Base-by-base conservation (phyloP, 2,113 vertebrate species). In the Bostrychus sinensis region DNA sequence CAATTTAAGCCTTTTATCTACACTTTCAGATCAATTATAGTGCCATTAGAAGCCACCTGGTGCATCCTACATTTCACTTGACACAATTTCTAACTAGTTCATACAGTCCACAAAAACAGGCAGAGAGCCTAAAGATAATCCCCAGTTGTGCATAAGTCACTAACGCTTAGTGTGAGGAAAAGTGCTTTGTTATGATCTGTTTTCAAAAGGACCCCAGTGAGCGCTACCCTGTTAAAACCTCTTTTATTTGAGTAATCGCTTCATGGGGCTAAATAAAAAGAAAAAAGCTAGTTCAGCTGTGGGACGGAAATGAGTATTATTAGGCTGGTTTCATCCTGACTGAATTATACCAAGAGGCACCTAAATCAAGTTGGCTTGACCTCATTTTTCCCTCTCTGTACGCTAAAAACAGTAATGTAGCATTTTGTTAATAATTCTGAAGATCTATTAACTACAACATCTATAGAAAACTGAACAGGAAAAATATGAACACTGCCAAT, bases 171-270 rank as follows among this genome's bases (percentile, higher is more conserved):
- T 9, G 61, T 28, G 8, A 12, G 51, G 37, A 66, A n/a, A 82
- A 82, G 48, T 37, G 63, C 64, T 75, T 76, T 62, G 50, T 64
- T 70, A 62, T 26, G 37, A 63, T 77, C 62, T 45, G 54, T 70
- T 83, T 79, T 77, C 36, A 68, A 79, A 86, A 57, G 46, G 65
- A 66, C 63, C 73, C 80, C 67, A 73, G 61, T 64, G 69, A 84
- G 66, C 76, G 61, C 32, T 48, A 81, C 51, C 78, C 84, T 55
- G 77, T 81, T 88, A 86, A 83, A 85, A 80, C 57, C 75, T 65
- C 86, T 81, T 82, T 86, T 76, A 86, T 87, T 84, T 68, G 42
- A 69, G 74, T 74, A 74, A 82, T 76, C 57, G 61, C 74, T 86
- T 78, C 74, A 77, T 61, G 73, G 60, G 34, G 78, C 77, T 84